Evolutionary conservation across 2,888 invertebrate species (phyloP).

Genomic region (Microplitis deprimator): DNA sequence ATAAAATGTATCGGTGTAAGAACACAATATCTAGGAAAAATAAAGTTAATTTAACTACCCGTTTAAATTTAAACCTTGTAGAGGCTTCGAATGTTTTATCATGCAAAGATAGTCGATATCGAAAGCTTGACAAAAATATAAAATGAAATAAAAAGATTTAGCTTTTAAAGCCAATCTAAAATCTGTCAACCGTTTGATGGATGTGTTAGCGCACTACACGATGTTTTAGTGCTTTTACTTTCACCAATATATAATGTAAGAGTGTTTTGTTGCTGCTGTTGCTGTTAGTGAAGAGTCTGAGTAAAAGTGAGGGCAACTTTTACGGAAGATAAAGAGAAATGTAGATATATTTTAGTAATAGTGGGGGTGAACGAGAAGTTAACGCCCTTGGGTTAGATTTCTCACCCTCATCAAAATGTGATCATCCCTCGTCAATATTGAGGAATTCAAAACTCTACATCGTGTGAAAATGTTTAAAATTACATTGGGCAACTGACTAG

Average conservation of each 20-base stretch:
- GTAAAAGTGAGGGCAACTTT: slow-evolving; percentile 21
- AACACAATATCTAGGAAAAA: too few relatives aligned
- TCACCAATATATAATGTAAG: slow-evolving; percentile 39
- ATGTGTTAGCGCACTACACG: slow-evolving; percentile 63
- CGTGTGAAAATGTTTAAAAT: slow-evolving; percentile 50
- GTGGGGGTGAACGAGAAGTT: slow-evolving; percentile 41
- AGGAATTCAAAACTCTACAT: slow-evolving; percentile 63
- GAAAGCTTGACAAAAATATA: slow-evolving; percentile 1
- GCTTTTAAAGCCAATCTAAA: slow-evolving; percentile 64
- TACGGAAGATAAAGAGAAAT: slow-evolving; percentile 33
- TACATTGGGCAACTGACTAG: slow-evolving; percentile 15
- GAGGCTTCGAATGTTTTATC: too few relatives aligned
- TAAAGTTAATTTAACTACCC: too few relatives aligned
- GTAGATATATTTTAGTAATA: background rate
- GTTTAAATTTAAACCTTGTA: too few relatives aligned
- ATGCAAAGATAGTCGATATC: background rate
- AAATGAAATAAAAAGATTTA: slow-evolving; percentile 41
- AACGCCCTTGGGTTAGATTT: slow-evolving; percentile 58
- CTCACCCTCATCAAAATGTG: slow-evolving; percentile 66
- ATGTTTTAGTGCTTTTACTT: slow-evolving; percentile 66
- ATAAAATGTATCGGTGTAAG: background rate
- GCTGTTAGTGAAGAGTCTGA: slow-evolving; percentile 22
- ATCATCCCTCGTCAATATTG: slow-evolving; percentile 60
- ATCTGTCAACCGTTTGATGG: slow-evolving; percentile 70
- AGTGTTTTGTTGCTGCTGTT: background rate